Conservation (phyloP, 2,888 invertebrate genomes). For the Microctonus brassicae region DNA sequence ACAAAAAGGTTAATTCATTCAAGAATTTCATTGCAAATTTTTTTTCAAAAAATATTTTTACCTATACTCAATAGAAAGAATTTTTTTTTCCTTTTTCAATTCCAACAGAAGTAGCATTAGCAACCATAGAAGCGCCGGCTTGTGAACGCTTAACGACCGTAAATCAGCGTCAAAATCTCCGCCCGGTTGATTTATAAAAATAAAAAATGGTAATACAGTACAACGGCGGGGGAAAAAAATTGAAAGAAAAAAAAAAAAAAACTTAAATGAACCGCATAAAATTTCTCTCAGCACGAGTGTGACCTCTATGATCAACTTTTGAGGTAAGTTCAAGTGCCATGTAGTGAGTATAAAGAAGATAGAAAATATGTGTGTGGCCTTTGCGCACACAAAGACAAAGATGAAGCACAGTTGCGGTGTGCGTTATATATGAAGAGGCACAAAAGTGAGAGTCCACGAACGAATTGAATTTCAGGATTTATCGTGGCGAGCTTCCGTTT, state of each 20-base stretch:
- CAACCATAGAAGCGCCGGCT: neutral
- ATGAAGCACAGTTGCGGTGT: neutral
- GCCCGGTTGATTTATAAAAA: neutral
- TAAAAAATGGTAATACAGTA: neutral
- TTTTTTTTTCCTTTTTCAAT: neutral
- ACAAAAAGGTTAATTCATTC: conserved; percentile 26
- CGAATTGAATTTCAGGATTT: conserved; percentile 68
- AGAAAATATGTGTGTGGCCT: neutral
- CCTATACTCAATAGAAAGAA: conserved; percentile 9
- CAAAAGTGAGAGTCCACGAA: conserved; percentile 33
- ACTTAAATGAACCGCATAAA: conserved; percentile 9
- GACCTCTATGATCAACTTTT: conserved; percentile 26
- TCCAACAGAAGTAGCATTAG: neutral
- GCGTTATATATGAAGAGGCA: neutral
- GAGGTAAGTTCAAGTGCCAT: conserved; percentile 22
- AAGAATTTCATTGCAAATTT: neutral
- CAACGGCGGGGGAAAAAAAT: conserved; percentile 23
- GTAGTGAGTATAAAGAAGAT: neutral
- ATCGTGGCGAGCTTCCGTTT: conserved; percentile 68
- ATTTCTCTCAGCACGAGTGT: conserved; percentile 16
- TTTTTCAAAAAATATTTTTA: conserved; percentile 10
- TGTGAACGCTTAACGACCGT: conserved; percentile 43
- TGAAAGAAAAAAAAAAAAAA: conserved; percentile 24
- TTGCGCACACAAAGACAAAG: neutral
- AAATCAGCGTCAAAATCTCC: conserved; percentile 41